Conservation (phyloP, 1,140 invertebrate species). For the Drosophila burlai region DNA sequence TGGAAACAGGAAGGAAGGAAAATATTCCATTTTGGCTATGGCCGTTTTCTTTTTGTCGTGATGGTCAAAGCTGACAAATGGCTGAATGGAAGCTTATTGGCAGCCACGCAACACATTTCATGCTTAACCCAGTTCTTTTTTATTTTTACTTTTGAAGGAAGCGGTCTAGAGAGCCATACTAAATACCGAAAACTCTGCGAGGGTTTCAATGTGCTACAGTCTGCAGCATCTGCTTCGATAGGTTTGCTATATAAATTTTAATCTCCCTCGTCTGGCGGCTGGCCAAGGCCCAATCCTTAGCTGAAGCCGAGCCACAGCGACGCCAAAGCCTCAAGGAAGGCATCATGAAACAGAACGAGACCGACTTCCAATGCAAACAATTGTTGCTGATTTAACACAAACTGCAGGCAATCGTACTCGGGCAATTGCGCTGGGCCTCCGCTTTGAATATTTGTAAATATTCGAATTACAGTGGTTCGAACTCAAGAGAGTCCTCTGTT, state of each 20-base stretch:
- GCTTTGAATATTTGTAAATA: constrained; percentile 59
- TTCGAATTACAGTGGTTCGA: constrained; percentile 31
- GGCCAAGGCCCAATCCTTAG: constrained; percentile 50
- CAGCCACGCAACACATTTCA: constrained; percentile 69
- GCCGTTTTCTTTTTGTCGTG: constrained; percentile 37
- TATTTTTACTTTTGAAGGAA: constrained; percentile 4
- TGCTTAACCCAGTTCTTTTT: constrained; percentile 24
- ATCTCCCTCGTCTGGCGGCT: constrained; percentile 69
- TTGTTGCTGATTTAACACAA: constrained; percentile 80
- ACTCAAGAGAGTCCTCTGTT: not conserved
- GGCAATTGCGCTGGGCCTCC: constrained; percentile 24
- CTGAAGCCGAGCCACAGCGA: constrained; percentile 28
- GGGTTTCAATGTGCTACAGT: constrained; percentile 26
- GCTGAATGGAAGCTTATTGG: constrained; percentile 75
- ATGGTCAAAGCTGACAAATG: constrained; percentile 67
- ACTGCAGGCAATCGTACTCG: constrained; percentile 68
- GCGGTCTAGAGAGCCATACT: constrained; percentile 54
- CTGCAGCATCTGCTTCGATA: constrained; percentile 50
- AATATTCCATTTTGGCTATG: constrained; percentile 36
- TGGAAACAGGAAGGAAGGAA: constrained; percentile 49
- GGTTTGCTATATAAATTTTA: constrained; percentile 77
- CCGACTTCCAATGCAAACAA: constrained; percentile 60
- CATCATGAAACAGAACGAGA: constrained; percentile 47
- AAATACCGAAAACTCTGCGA: constrained; percentile 61
- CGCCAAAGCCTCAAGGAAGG: constrained; percentile 38